These are phyloP conservation scores for Rhamphomyia laevipes DNA, from an alignment of 2,888 invertebrate genomes.

Conservation along the genomic window DNA sequence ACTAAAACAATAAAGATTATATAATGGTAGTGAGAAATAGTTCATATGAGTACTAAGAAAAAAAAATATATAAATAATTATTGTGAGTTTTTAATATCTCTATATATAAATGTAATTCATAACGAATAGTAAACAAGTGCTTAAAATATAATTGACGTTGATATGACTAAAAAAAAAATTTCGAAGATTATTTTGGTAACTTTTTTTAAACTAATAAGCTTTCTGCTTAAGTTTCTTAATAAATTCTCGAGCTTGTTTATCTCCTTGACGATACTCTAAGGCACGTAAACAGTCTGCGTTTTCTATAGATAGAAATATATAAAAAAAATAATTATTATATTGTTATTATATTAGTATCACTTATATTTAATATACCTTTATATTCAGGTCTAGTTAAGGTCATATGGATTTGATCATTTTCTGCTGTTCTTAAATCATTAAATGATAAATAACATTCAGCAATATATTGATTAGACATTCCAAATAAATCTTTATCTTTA, in stretches of 20 bases:
- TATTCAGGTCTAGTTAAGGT: constrained; percentile 57
- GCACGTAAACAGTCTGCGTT: constrained; percentile 63
- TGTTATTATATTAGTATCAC: background rate
- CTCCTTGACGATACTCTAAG: constrained; percentile 70
- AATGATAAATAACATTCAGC: constrained; percentile 87
- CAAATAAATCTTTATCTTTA: constrained; percentile 92
- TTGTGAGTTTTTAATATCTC: too few relatives aligned
- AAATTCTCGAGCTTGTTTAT: constrained; percentile 81
- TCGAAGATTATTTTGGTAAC: too few relatives aligned
- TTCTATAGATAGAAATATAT: constrained; percentile 24
- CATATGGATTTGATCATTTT: constrained; percentile 61
- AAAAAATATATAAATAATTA: too few relatives aligned
- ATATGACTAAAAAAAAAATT: too few relatives aligned
- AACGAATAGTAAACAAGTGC: too few relatives aligned
- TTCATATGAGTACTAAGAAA: too few relatives aligned
- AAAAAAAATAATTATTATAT: background rate
- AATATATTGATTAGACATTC: constrained; percentile 83
- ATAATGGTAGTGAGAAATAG: too few relatives aligned
- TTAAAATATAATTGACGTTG: background rate
- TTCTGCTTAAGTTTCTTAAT: constrained; percentile 66
- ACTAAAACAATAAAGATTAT: too few relatives aligned
- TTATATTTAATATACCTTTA: constrained; percentile 42
- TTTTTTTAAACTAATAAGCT: constrained; percentile 23
- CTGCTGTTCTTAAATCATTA: constrained; percentile 53
- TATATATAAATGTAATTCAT: too few relatives aligned